These are phyloP conservation scores for Chironomus striatipennis DNA, from an alignment of 1,140 invertebrate genomes.

Conservation along the genomic window DNA sequence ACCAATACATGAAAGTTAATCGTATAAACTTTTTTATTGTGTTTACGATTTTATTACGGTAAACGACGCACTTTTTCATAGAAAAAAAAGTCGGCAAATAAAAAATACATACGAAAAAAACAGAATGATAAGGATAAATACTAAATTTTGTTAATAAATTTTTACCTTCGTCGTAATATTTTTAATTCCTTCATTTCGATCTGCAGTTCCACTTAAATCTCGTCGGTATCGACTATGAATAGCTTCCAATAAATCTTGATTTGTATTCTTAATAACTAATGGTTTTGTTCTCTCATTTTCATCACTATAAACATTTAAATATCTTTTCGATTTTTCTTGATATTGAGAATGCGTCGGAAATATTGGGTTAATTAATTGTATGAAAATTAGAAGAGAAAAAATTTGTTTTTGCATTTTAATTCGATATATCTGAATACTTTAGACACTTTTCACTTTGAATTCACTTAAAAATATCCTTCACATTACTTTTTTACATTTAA, in stretches of 20 bases:
- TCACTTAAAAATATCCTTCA: too few species aligned
- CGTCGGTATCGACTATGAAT: neutral
- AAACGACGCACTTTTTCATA: slow-evolving; percentile 11
- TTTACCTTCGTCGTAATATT: slow-evolving; percentile 17
- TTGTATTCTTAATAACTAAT: neutral
- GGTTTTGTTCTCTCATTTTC: neutral
- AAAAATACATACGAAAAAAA: neutral
- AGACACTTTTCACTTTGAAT: neutral
- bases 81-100: neutral
- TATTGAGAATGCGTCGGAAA: neutral
- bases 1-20: too few species aligned
- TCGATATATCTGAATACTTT: neutral
- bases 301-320: slow-evolving; percentile 12
- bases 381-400: neutral
- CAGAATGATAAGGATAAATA: neutral
- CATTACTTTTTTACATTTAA: too few species aligned
- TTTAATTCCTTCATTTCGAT: neutral
- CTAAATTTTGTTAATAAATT: neutral
- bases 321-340: neutral
- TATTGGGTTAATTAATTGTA: neutral
- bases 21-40: too few species aligned
- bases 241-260: neutral
- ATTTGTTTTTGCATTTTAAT: slow-evolving; percentile 10
- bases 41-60: too few species aligned
- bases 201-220: neutral